These are phyloP conservation scores for Strigamia maritima DNA, from an alignment of 2,888 invertebrate genomes.

Conservation along the genomic window DNA sequence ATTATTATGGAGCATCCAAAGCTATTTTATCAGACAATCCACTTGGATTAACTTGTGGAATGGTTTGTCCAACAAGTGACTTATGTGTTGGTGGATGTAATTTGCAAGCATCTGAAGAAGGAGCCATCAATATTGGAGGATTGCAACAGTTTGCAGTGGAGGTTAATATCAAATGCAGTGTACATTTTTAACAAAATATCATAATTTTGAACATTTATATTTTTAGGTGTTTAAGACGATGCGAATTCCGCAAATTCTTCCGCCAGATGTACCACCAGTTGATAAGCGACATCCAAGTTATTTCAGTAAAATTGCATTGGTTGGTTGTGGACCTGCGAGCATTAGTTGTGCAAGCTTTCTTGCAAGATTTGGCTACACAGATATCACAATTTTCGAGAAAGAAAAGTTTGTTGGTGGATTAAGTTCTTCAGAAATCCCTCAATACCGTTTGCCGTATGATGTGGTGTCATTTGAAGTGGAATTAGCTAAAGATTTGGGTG, in stretches of 20 bases:
- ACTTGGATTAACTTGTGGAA: slow-evolving; percentile 88
- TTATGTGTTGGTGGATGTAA: slow-evolving; percentile 98
- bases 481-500: slow-evolving; percentile 86
- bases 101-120: slow-evolving; percentile 91
- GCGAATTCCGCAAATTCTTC: slow-evolving; percentile 82
- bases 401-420: slow-evolving; percentile 82
- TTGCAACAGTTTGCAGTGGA: slow-evolving; percentile 97
- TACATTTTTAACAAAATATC: no score
- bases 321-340: slow-evolving; percentile 96
- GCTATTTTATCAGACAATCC: slow-evolving; percentile 97
- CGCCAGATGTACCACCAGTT: slow-evolving; percentile 61
- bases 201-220: no score
- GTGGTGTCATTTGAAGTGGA: slow-evolving; percentile 91
- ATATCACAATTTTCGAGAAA: slow-evolving; percentile 91
- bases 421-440: slow-evolving; percentile 88
- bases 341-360: slow-evolving; percentile 95
- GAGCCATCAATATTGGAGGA: slow-evolving; percentile 97
- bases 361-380: slow-evolving; percentile 84
- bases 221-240: slow-evolving; percentile 83
- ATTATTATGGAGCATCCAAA: slow-evolving; percentile 93
- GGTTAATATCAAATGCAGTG: no score
- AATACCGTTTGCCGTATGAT: slow-evolving; percentile 88
- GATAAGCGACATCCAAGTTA: slow-evolving; percentile 53
- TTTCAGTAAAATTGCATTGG: slow-evolving; percentile 69
- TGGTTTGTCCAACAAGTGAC: slow-evolving; percentile 99